Percentiles rank a stretch among this genome's conserved stretches.
Evolutionary conservation across 2,797 vertebrate species (phyloP).

Genomic region (Linurgus olivaceus): DNA sequence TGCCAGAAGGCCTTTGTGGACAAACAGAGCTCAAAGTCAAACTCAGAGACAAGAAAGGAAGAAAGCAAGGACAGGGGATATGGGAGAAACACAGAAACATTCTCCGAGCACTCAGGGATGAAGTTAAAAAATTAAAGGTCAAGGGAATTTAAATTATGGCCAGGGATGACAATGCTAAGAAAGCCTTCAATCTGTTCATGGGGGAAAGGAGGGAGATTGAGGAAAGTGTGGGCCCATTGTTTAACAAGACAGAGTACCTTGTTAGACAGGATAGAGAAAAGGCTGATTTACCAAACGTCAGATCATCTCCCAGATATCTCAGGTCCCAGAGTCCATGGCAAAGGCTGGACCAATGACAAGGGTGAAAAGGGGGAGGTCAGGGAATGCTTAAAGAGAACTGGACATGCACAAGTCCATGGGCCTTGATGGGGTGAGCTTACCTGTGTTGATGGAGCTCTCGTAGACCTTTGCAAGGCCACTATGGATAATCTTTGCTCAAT

Average conservation of each 20-base stretch:
- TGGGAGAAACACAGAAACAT: not conserved
- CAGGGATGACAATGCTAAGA: not conserved
- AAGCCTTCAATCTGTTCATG: not conserved
- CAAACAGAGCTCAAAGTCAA: not conserved
- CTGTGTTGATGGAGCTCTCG: not conserved
- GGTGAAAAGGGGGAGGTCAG: not conserved
- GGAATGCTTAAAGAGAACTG: not conserved
- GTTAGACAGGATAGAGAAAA: not conserved
- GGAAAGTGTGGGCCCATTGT: rapidly evolving
- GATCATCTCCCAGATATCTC: not conserved
- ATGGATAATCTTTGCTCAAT: not conserved
- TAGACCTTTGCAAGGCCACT: not conserved
- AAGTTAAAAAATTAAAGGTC: not conserved
- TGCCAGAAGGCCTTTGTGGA: rapidly evolving
- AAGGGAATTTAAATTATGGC: not conserved
- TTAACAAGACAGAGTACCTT: not conserved
- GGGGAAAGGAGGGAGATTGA: not conserved
- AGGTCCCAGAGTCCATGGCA: not conserved
- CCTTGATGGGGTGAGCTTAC: not conserved
- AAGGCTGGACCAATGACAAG: not conserved
- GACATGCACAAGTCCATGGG: too few species aligned
- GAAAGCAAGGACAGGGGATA: not conserved
- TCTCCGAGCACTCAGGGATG: not conserved
- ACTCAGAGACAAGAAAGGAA: not conserved
- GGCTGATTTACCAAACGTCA: not conserved